Conservation (phyloP, 2,113 vertebrate genomes). For the Nipponia nippon region DNA sequence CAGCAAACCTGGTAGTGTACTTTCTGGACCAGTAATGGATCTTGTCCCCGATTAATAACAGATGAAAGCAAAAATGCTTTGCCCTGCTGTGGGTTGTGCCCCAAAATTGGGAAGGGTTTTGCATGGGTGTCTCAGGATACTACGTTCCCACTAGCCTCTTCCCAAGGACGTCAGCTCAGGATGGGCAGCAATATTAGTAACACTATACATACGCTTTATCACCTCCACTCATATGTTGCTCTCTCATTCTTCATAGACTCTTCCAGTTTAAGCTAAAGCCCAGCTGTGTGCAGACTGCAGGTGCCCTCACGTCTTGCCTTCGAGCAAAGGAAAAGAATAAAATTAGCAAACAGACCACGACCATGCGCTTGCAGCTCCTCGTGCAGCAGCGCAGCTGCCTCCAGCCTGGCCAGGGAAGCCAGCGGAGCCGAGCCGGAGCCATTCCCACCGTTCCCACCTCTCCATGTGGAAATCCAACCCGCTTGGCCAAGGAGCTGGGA, state of each 20-base stretch:
- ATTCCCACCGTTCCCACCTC: neutral
- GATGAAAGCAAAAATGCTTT: neutral
- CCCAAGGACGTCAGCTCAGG: neutral
- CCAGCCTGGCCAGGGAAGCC: neutral
- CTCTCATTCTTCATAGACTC: neutral
- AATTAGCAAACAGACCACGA: neutral
- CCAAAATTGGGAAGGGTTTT: neutral
- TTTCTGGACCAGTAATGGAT: neutral
- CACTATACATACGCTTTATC: rapidly evolving
- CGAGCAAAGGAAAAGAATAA: no score
- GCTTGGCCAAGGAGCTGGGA: neutral
- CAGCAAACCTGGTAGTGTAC: neutral
- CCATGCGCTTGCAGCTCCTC: neutral
- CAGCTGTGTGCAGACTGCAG: neutral
- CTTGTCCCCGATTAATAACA: neutral
- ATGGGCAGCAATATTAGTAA: neutral
- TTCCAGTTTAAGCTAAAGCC: neutral
- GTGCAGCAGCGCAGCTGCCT: neutral
- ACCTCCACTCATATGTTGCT: neutral
- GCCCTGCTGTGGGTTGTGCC: neutral
- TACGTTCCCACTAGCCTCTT: neutral
- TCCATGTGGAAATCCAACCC: neutral
- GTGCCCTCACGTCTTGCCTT: neutral
- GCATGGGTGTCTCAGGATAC: neutral
- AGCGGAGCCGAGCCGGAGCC: rapidly evolving